These are phyloP conservation scores for Saccopteryx leptura DNA, from an alignment of 2,113 vertebrate genomes.

Conservation along the genomic window DNA sequence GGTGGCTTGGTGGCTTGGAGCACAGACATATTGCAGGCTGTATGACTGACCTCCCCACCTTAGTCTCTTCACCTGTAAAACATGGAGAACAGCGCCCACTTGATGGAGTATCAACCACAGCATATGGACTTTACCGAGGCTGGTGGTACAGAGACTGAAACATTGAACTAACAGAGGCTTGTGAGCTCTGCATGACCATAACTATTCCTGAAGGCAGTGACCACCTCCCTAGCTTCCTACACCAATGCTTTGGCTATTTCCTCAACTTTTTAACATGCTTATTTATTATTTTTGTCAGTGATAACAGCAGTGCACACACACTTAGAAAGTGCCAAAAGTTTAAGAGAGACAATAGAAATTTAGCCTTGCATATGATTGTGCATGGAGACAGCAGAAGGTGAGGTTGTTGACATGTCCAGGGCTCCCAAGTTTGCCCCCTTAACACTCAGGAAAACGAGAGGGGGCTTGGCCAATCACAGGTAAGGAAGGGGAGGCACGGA, in stretches of 20 bases:
- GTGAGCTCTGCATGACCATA: no score
- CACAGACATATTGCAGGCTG: background rate
- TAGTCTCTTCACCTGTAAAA: background rate
- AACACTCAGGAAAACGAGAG: background rate
- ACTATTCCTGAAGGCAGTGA: background rate
- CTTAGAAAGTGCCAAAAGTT: background rate
- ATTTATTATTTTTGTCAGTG: background rate
- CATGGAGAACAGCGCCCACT: background rate
- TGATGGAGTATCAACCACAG: background rate
- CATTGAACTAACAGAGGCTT: background rate
- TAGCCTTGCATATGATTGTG: background rate
- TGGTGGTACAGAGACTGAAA: background rate
- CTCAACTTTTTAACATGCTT: background rate
- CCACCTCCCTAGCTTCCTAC: background rate
- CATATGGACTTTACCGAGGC: background rate
- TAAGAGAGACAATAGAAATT: background rate
- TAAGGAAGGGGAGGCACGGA: background rate
- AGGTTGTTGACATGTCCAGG: rapidly evolving
- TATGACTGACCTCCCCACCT: background rate
- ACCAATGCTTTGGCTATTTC: background rate
- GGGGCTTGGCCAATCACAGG: background rate
- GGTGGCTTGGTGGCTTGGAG: no score
- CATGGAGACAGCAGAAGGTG: background rate
- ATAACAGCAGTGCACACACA: rapidly evolving
- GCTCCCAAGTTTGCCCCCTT: background rate